phyloP scores from a whole-genome alignment of 2,113 vertebrate genomes.

The Brachionichthys hirsutus region DNA sequence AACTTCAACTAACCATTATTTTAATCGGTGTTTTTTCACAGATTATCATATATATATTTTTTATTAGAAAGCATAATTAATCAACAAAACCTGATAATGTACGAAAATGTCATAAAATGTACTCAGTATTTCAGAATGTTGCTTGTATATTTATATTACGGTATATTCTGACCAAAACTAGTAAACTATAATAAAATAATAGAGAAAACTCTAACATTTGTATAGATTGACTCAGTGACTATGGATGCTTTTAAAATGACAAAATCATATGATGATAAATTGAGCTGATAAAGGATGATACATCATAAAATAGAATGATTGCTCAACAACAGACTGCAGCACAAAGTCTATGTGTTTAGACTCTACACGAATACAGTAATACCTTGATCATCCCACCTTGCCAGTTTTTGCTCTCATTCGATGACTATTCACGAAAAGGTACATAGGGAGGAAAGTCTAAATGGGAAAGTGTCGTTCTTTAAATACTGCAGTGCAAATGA shows the following conservation, averaged over 20 bases:
- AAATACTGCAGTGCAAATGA: constrained; percentile 14
- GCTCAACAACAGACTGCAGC: not conserved
- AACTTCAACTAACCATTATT: too few species aligned
- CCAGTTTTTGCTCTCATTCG: not conserved
- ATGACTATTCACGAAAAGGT: constrained; percentile 13
- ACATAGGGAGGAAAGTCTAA: not conserved
- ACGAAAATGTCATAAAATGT: too few species aligned
- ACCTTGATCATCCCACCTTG: too few species aligned
- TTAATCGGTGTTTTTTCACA: not conserved
- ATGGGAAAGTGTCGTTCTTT: not conserved
- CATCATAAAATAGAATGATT: not conserved
- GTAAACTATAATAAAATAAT: too few species aligned
- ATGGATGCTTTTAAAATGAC: not conserved
- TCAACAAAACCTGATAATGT: too few species aligned
- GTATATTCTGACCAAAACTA: too few species aligned
- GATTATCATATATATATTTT: not conserved
- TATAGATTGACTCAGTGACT: not conserved
- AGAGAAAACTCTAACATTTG: too few species aligned
- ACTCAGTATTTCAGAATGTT: too few species aligned
- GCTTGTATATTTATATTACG: too few species aligned
- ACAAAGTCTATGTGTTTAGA: constrained; percentile 1
- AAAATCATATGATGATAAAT: not conserved
- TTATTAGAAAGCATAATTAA: not conserved
- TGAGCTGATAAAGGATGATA: constrained; percentile 4
- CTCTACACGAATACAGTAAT: not conserved